Evolutionary conservation across 2,888 invertebrate species (phyloP).

Genomic region (Argyresthia goedartella): DNA sequence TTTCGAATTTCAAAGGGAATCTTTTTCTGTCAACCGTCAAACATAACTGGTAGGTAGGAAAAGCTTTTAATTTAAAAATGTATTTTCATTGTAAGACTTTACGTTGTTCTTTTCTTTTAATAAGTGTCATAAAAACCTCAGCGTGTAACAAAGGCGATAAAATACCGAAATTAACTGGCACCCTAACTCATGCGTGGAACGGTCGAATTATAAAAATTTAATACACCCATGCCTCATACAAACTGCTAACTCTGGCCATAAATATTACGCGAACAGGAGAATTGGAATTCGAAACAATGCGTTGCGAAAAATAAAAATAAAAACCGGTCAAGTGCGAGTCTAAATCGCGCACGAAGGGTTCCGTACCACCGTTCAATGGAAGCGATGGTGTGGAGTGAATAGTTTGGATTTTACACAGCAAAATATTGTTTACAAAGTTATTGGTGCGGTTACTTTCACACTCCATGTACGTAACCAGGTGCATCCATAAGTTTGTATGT

Average conservation of each 20-base stretch:
- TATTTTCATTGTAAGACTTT: not conserved
- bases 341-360: no score
- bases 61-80: not conserved
- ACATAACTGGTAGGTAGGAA: no score
- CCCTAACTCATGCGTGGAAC: slow-evolving; percentile 31
- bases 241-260: slow-evolving; percentile 32
- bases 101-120: not conserved
- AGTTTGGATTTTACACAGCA: no score
- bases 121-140: slow-evolving; percentile 16
- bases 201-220: slow-evolving; percentile 40
- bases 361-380: no score
- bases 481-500: no score
- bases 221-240: slow-evolving; percentile 45
- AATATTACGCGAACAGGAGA: slow-evolving; percentile 27
- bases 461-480: no score
- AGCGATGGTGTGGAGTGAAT: no score
- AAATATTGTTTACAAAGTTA: no score
- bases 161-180: slow-evolving; percentile 44
- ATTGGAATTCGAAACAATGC: slow-evolving; percentile 24
- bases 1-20: slow-evolving; percentile 7
- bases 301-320: slow-evolving; percentile 26
- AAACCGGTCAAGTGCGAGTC: no score
- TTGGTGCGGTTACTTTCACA: no score
- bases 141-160: slow-evolving; percentile 48
- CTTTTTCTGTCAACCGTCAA: no score